These are phyloP conservation scores for Coenonympha glycerion DNA, from an alignment of 2,888 invertebrate species.

Conservation along the genomic window DNA sequence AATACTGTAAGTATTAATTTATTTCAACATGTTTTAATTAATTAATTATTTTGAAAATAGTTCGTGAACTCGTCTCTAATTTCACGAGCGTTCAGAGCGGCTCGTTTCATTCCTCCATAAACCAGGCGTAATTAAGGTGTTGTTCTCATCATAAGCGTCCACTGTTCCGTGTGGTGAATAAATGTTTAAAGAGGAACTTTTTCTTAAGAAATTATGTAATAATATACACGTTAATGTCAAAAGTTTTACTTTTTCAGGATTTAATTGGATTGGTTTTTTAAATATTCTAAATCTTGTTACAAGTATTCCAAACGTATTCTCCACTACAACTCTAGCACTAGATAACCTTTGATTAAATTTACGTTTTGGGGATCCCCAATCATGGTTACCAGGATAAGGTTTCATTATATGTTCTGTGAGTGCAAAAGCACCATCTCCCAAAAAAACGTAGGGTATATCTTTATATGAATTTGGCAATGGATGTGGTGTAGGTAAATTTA, in stretches of 20 bases:
- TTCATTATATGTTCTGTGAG: neutral
- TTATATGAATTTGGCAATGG: neutral
- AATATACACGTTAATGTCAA: neutral
- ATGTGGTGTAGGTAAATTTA: neutral
- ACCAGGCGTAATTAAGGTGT: neutral
- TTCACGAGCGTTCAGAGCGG: neutral
- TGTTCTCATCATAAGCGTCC: neutral
- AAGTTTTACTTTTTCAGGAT: neutral
- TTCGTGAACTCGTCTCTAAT: neutral
- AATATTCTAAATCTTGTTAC: neutral
- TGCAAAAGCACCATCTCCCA: neutral
- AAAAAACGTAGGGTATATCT: neutral
- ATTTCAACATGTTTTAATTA: neutral
- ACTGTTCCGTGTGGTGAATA: neutral
- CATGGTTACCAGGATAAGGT: neutral
- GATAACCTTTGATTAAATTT: neutral
- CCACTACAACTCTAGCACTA: neutral
- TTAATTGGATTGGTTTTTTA: neutral
- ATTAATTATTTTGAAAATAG: neutral
- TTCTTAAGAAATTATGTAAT: neutral
- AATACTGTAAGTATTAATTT: neutral
- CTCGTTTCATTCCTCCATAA: neutral
- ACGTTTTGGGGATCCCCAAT: neutral
- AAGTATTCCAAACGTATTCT: neutral
- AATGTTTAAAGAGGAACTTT: neutral